These are phyloP conservation scores for Plebejus anna DNA, from an alignment of 2,888 invertebrate species.

Conservation along the genomic window DNA sequence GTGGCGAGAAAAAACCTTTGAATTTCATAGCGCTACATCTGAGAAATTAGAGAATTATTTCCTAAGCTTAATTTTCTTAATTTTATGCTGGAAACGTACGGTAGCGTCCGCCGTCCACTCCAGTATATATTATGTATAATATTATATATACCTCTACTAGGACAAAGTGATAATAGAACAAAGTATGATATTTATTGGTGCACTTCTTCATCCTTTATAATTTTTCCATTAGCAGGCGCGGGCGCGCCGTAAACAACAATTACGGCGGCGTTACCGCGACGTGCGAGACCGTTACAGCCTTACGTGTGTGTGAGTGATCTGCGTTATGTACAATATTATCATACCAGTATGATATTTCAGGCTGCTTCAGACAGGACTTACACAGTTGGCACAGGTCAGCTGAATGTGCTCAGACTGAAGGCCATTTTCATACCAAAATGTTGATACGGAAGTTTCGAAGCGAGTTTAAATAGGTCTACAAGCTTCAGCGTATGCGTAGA, in stretches of 20 bases:
- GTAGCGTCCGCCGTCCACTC: neutral
- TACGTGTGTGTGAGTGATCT: neutral
- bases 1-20: neutral
- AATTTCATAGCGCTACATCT: neutral
- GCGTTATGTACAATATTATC: neutral
- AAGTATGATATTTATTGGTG: neutral
- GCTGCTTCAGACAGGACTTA: neutral
- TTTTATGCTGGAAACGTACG: neutral
- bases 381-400: neutral
- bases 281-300: neutral
- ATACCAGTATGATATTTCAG: neutral
- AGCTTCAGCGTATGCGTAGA: no score
- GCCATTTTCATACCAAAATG: no score
- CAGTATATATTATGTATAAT: neutral
- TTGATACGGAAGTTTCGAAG: no score
- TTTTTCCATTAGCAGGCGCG: slow-evolving; percentile 3
- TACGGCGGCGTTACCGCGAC: neutral
- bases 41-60: neutral
- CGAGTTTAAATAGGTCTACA: no score
- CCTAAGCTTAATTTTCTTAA: neutral
- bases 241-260: slow-evolving; percentile 1
- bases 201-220: neutral
- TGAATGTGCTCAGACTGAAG: no score
- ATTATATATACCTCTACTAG: neutral
- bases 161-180: neutral